Conservation (phyloP, 2,113 vertebrate species). For the Dasyprocta punctata region DNA sequence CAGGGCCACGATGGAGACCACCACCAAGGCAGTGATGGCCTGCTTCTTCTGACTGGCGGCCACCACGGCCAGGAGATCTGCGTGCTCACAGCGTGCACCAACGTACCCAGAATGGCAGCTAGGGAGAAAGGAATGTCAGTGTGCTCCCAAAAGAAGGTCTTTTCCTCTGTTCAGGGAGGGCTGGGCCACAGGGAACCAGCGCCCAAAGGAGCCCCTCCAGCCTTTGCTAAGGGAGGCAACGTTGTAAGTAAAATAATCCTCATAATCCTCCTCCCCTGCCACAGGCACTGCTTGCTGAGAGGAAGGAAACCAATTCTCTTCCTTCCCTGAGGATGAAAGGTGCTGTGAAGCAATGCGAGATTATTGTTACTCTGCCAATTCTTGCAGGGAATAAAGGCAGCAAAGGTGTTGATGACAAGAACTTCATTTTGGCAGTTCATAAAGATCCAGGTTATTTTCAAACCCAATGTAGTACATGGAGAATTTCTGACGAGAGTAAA, state of each 20-base stretch:
- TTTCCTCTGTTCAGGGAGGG: background rate
- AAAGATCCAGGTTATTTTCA: conserved; percentile 58
- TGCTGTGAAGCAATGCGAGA: background rate
- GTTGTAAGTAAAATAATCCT: background rate
- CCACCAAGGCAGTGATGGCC: conserved; percentile 92
- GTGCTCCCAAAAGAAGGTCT: background rate
- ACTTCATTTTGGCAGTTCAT: conserved; percentile 39
- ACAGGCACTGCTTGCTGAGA: background rate
- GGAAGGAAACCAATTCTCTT: background rate
- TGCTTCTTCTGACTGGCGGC: conserved; percentile 95
- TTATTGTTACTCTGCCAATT: background rate
- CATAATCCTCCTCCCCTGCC: background rate
- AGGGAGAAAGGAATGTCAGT: conserved; percentile 58
- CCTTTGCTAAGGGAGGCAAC: background rate
- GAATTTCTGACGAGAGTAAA: conserved; percentile 51
- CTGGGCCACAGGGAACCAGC: background rate
- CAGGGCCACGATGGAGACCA: conserved; percentile 92
- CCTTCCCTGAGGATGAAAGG: background rate
- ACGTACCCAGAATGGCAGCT: conserved; percentile 94
- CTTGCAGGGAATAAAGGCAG: background rate
- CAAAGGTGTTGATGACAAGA: background rate
- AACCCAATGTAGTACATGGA: conserved; percentile 1
- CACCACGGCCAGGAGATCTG: conserved; percentile 96
- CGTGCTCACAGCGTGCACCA: conserved; percentile 94
- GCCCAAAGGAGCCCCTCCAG: background rate